These are phyloP conservation scores for Pseudopipra pipra DNA, from an alignment of 2,113 vertebrate genomes.

Conservation along the genomic window DNA sequence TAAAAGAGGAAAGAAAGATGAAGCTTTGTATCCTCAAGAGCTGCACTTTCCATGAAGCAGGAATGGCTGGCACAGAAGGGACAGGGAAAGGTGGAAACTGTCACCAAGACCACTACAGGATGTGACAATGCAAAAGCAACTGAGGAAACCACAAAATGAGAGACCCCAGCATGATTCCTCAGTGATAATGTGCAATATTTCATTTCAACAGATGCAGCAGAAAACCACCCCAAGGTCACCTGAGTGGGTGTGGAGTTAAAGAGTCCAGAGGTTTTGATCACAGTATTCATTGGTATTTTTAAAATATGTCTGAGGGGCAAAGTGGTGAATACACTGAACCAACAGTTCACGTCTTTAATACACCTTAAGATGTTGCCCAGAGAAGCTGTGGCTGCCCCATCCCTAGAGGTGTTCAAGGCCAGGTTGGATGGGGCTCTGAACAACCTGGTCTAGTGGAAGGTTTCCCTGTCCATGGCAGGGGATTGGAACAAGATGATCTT, in stretches of 20 bases:
- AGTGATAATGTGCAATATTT: neutral
- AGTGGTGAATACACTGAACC: neutral
- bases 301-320: neutral
- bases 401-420: neutral
- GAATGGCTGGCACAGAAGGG: neutral
- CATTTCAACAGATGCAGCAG: neutral
- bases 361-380: neutral
- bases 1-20: neutral
- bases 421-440: neutral
- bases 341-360: neutral
- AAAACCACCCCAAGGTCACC: neutral
- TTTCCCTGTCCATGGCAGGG: neutral
- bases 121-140: neutral
- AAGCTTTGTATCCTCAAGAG: neutral
- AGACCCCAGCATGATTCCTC: neutral
- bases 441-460: neutral
- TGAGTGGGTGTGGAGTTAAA: neutral
- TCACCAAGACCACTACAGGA: neutral
- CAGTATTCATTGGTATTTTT: neutral
- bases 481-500: neutral
- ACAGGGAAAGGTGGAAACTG: neutral
- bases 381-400: neutral
- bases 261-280: neutral
- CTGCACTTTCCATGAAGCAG: neutral
- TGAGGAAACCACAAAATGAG: neutral